Evolutionary conservation across 2,888 invertebrate genomes (phyloP), one percentile per base, ranked within the genome.

Genomic region (Uloborus plumipes): DNA sequence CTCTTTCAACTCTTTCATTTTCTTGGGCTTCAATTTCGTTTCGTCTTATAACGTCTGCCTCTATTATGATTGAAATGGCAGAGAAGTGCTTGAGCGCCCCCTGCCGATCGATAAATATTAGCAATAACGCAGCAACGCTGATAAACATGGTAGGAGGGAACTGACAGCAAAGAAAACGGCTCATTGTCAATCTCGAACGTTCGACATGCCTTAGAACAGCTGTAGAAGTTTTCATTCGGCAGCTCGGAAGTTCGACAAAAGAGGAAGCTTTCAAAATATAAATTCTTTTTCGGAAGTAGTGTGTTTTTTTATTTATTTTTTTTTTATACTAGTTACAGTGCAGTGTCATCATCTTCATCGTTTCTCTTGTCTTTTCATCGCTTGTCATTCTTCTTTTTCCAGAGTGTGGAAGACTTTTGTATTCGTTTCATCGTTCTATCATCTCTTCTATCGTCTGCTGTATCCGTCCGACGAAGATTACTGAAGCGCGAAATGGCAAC

Each of bases 171-270:
- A 64, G 74, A 74, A 71, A 75, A 64, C 51, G 58, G 47, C 74
- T 58, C 74, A 74, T 81, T 81, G 80, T 81, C 74, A 81, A 74
- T 80, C 73, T 74, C 65, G 47, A 73, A 69, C 73, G 65, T 73
- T 62, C 79, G 67, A 80, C 79, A 80, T 67, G 79, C 79, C 74
- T 39, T 20, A 22, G 70, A 81, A 81, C 80, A 81, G 80, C 80
- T 81, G 80, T 81, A 81, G 70, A 64, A 74, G 70, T 81, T 81
- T 81, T 74, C 80, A 81, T 81, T 81, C 80, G 80, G 73, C 73
- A 73, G 53, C 73, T 65, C 49, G 31, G 69, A 80, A 80, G 62
- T 74, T 74, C 70, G 18, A 74, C 80, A 74, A 81, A 69, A 66
- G 77, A 65, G 66, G 73, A 67, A 73, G 73, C 80, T 51, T 64